Conservation (phyloP, 2,797 vertebrate species). For the Gymnoscopelus braueri region DNA sequence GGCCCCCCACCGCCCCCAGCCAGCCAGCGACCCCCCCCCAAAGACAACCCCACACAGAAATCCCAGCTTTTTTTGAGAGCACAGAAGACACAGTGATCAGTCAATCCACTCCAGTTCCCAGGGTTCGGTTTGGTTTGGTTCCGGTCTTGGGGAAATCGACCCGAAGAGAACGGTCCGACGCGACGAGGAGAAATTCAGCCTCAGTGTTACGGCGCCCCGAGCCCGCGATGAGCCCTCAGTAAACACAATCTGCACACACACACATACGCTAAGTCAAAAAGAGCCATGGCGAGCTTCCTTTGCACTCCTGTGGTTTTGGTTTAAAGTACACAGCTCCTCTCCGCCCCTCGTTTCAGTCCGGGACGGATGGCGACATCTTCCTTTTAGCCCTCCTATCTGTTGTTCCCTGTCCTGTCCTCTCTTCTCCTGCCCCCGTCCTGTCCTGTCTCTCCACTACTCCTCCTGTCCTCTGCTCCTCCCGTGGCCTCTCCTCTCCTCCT, state of each 20-base stretch:
- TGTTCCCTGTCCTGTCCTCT: constrained; percentile 38
- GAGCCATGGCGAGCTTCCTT: too few relatives aligned
- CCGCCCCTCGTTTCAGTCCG: constrained; percentile 48
- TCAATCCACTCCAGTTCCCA: too few relatives aligned
- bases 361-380: constrained; percentile 47
- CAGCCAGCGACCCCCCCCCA: neutral
- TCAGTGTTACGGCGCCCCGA: too few relatives aligned
- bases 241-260: neutral
- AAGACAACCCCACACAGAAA: too few relatives aligned
- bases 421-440: constrained; percentile 51
- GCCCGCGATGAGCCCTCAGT: too few relatives aligned
- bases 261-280: constrained; percentile 3
- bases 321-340: constrained; percentile 15
- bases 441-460: constrained; percentile 52
- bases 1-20: neutral
- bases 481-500: constrained; percentile 53
- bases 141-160: too few relatives aligned
- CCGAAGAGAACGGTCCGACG: too few relatives aligned
- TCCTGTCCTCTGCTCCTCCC: constrained; percentile 60
- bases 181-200: too few relatives aligned
- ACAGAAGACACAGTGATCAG: too few relatives aligned
- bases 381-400: constrained; percentile 35
- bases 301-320: neutral
- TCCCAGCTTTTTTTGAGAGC: too few relatives aligned
- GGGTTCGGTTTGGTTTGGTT: too few relatives aligned